Evolutionary conservation across 2,888 invertebrate genomes (phyloP).

Genomic region (Orthosia gracilis): DNA sequence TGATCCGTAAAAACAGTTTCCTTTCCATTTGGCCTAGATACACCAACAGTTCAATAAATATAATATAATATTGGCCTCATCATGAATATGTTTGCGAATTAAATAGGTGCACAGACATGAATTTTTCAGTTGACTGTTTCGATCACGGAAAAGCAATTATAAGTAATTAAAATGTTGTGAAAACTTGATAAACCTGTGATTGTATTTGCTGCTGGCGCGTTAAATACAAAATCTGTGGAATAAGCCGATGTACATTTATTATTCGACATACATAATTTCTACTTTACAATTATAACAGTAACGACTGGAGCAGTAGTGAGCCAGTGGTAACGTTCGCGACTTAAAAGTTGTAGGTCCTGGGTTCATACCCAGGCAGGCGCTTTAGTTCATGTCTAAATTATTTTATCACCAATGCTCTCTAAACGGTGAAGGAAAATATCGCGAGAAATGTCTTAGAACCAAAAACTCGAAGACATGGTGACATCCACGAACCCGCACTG

Average conservation of each 20-base stretch:
- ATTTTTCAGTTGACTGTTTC: slow-evolving; percentile 26
- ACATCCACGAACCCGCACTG: too few relatives aligned
- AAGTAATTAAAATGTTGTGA: slow-evolving; percentile 21
- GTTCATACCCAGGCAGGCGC: too few relatives aligned
- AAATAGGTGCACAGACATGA: slow-evolving; percentile 38
- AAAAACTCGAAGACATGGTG: too few relatives aligned
- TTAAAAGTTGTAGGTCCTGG: too few relatives aligned
- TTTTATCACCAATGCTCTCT: too few relatives aligned
- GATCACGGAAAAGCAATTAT: slow-evolving; percentile 35
- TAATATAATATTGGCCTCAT: slow-evolving; percentile 10
- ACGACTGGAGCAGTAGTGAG: too few relatives aligned
- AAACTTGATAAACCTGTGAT: slow-evolving; percentile 19
- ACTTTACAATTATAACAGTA: not conserved
- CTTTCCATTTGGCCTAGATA: slow-evolving; percentile 6
- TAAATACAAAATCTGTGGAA: not conserved
- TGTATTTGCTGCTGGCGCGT: not conserved
- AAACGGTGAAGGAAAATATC: too few relatives aligned
- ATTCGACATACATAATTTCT: not conserved
- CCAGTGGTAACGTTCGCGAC: too few relatives aligned
- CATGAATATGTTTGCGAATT: slow-evolving; percentile 25
- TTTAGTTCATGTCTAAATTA: too few relatives aligned
- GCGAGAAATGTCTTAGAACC: too few relatives aligned
- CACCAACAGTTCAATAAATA: not conserved
- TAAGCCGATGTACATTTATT: not conserved
- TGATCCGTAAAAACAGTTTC: slow-evolving; percentile 32